Base-by-base conservation (phyloP, 2,113 vertebrate genomes). In the Zosterops hypoxanthus region DNA sequence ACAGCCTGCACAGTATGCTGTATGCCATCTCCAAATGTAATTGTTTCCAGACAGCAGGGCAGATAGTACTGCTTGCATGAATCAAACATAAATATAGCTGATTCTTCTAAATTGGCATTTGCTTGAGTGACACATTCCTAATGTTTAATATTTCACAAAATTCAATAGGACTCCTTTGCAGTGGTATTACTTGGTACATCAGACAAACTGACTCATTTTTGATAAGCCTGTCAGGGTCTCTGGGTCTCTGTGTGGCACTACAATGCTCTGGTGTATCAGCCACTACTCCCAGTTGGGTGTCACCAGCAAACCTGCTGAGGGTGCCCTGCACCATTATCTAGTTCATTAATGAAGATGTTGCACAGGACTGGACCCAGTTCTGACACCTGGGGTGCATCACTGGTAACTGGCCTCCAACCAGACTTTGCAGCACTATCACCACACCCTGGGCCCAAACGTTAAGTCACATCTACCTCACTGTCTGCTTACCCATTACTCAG, bases 361-460 rank as follows among this genome's bases (percentile, higher is more conserved):
- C 15, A 44, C 10, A 33, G 77, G 31, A 33, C 18, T 33, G 31
- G 36, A 28, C 15, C 42, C 18, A 33, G 59, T 14, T 36, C 26
- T 28, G 36, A 33, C 1, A 18, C 26, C 21, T n/a, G 39, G 14
- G 52, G 34, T 5, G 33, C 56, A 49, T 15, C 31, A 29, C 34
- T 31, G 8, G 13, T 59, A 22, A n/a, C 9, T 44, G 59, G 11
- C 26, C 33, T 66, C 68, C 56, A 81, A 4, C 6, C 36, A 80
- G 33, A 52, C 25, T 61, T 50, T 2, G 1, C 10, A 29, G 8
- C 87, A 13, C 21, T 24, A 13, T 46, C 21, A 52, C 6, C 29
- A 56, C 18, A 5, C 11, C 12, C 55, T 25, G 29, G 33, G 33
- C 18, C 8, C 18, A 72, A 21, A 18, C 0, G 0, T 47, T 68